Conservation (phyloP, 2,888 invertebrate genomes). For the Drosophila percnosoma region DNA sequence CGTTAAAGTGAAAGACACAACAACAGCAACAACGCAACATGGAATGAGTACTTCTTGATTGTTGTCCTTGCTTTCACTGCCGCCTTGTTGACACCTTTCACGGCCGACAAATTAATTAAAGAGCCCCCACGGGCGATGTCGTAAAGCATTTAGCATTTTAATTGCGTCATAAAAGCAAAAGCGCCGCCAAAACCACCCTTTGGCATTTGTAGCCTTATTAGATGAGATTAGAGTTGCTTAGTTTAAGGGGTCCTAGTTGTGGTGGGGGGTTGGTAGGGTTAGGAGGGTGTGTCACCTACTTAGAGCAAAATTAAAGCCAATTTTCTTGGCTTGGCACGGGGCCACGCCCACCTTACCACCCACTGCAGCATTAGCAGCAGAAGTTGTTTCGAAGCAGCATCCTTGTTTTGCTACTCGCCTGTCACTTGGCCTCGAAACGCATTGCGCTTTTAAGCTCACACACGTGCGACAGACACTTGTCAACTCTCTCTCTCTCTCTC, state of each 20-base stretch:
- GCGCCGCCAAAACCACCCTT: conserved; percentile 16
- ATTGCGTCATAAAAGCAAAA: conserved; percentile 66
- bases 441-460: conserved; percentile 78
- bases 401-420: conserved; percentile 51
- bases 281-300: background rate
- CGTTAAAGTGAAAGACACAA: conserved; percentile 48
- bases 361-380: conserved; percentile 7
- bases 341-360: conserved; percentile 27
- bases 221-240: conserved; percentile 55
- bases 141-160: conserved; percentile 78
- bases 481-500: conserved; percentile 48
- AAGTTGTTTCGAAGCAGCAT: conserved; percentile 54
- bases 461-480: conserved; percentile 67
- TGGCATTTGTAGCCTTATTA: conserved; percentile 71
- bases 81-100: conserved; percentile 74
- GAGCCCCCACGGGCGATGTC: conserved; percentile 57
- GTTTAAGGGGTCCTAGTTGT: background rate
- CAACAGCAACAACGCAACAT: conserved; percentile 9
- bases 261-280: background rate
- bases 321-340: conserved; percentile 20
- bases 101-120: conserved; percentile 75
- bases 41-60: conserved; percentile 24
- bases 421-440: conserved; percentile 77
- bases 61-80: conserved; percentile 59
- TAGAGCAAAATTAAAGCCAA: conserved; percentile 33